Conservation (phyloP, 2,797 vertebrate species). For the Siniperca obscura region DNA sequence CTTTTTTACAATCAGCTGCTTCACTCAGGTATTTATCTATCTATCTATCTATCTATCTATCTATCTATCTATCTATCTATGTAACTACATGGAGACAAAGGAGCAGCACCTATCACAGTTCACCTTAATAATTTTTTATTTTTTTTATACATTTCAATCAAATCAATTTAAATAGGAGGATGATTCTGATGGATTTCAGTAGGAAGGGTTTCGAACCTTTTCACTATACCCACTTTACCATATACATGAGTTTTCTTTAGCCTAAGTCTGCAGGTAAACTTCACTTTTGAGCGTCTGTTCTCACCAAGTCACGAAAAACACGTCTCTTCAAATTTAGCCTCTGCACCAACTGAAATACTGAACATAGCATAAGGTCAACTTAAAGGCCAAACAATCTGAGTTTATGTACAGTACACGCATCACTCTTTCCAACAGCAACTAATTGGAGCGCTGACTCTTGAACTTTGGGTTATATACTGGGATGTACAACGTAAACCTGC, state of each 20-base stretch:
- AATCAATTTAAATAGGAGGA: not conserved
- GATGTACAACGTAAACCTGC: not conserved
- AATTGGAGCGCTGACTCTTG: not conserved
- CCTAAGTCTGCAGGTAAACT: not conserved
- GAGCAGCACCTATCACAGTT: not conserved
- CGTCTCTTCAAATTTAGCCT: not conserved
- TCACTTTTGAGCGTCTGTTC: not conserved
- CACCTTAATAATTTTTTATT: not conserved
- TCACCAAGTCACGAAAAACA: not conserved
- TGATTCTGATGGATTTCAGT: not conserved
- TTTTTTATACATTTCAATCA: not conserved
- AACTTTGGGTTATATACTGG: not conserved
- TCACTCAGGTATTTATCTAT: slow-evolving; percentile 17
- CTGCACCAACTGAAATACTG: not conserved
- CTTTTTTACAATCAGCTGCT: slow-evolving; percentile 23
- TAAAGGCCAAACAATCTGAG: not conserved
- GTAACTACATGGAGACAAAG: not conserved
- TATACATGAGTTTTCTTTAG: not conserved
- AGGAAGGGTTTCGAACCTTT: too few relatives aligned
- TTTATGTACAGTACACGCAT: too few relatives aligned
- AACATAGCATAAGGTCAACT: not conserved
- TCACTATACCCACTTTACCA: not conserved
- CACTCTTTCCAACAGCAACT: not conserved
- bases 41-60: slow-evolving; percentile 18
- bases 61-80: slow-evolving; percentile 16